phyloP scores from a whole-genome alignment of 2,113 vertebrate species.

The Calyptommatus sinebrachiatus region DNA sequence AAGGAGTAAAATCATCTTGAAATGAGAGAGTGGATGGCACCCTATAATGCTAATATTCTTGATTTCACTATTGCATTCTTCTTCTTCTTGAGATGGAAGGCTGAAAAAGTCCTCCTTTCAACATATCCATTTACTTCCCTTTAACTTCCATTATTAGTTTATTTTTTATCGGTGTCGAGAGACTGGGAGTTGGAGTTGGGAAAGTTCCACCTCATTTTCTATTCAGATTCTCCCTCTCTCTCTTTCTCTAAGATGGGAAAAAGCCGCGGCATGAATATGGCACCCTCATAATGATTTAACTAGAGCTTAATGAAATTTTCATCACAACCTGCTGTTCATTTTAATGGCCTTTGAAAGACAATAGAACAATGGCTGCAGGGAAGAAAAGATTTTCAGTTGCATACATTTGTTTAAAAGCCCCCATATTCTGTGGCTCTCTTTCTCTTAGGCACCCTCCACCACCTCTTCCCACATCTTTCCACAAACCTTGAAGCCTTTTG shows the following conservation, averaged over 20 bases:
- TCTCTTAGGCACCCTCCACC: constrained; percentile 38
- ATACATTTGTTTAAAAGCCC: constrained; percentile 69
- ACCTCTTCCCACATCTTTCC: constrained; percentile 60
- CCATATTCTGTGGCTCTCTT: constrained; percentile 65
- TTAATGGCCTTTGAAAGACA: constrained; percentile 96
- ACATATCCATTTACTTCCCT: constrained; percentile 55
- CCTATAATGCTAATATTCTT: constrained; percentile 51
- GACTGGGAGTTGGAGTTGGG: constrained; percentile 4
- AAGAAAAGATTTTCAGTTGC: constrained; percentile 83
- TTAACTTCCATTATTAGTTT: constrained; percentile 67
- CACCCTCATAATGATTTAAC: constrained; percentile 93
- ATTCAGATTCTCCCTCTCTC: constrained; percentile 45
- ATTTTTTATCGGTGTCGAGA: constrained; percentile 24
- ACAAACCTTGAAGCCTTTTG: constrained; percentile 75
- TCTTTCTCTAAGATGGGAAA: constrained; percentile 54
- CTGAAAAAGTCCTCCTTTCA: constrained; percentile 57
- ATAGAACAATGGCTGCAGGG: constrained; percentile 86
- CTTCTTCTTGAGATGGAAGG: constrained; percentile 48
- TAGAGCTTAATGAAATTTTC: constrained; percentile 97
- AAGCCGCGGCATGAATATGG: constrained; percentile 82
- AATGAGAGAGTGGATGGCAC: constrained; percentile 39
- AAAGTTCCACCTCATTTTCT: constrained; percentile 50
- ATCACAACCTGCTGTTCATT: constrained; percentile 97
- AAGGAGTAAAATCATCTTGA: constrained; percentile 45
- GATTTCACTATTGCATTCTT: constrained; percentile 44